Evolutionary conservation across 2,797 vertebrate species (phyloP).

Genomic region (Pipistrellus kuhlii): DNA sequence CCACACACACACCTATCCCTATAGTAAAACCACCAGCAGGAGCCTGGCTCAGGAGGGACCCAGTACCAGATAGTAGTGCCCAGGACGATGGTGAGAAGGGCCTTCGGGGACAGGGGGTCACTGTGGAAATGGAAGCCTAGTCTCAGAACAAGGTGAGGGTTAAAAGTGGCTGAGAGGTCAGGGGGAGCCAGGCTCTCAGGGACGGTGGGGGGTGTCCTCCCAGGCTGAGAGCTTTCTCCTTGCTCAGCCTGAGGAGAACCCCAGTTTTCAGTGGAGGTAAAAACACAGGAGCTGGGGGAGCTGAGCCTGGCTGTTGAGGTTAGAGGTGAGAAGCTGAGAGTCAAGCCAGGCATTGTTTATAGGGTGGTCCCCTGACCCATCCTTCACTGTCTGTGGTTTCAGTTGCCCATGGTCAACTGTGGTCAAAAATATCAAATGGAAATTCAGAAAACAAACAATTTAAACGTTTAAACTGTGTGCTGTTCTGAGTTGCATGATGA

Average conservation of each 20-base stretch:
- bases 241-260: background rate
- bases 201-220: background rate
- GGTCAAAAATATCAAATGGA: background rate
- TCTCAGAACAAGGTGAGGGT: background rate
- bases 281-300: background rate
- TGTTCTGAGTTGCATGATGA: background rate
- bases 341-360: background rate
- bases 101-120: fast-evolving
- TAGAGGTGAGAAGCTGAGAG: background rate
- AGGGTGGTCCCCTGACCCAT: background rate
- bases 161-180: background rate
- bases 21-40: background rate
- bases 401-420: background rate
- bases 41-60: background rate
- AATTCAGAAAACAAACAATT: background rate
- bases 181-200: no score
- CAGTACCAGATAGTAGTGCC: background rate
- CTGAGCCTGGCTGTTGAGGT: background rate
- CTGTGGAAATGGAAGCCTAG: background rate
- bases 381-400: background rate
- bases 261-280: background rate
- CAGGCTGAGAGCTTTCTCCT: background rate
- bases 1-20: no score
- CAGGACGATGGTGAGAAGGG: background rate
- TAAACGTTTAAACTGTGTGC: background rate